phyloP scores from a whole-genome alignment of 2,888 invertebrate genomes.

The Pomacea canaliculata region DNA sequence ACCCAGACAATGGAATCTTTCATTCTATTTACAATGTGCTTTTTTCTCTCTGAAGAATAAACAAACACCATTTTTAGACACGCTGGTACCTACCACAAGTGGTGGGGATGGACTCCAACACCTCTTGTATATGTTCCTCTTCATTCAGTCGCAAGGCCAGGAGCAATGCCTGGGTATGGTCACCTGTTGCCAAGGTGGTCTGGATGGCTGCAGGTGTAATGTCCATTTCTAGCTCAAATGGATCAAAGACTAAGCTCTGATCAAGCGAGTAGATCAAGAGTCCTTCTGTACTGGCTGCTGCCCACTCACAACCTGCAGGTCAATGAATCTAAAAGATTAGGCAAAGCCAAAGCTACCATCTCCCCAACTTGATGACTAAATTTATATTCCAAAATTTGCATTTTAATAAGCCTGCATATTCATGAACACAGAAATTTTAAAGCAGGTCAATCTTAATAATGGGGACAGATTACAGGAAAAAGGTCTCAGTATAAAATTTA shows the following conservation, averaged over 20 bases:
- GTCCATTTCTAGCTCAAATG: conserved; percentile 86
- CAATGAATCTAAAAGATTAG: not conserved
- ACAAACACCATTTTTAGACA: too few species aligned
- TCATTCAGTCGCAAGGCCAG: conserved; percentile 90
- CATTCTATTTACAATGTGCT: too few species aligned
- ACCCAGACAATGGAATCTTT: too few species aligned
- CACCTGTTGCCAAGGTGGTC: conserved; percentile 53
- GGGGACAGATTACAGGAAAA: too few species aligned
- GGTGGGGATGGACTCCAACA: conserved; percentile 85
- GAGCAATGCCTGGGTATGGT: conserved; percentile 78
- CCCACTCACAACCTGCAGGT: conserved; percentile 77
- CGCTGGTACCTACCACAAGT: conserved; percentile 75
- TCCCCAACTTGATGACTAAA: not conserved
- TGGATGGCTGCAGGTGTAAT: conserved; percentile 79
- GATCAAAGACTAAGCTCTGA: conserved; percentile 87
- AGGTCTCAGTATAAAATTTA: too few species aligned
- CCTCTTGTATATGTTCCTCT: conserved; percentile 79
- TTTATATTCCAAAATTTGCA: not conserved
- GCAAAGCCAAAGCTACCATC: not conserved
- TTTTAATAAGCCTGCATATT: not conserved
- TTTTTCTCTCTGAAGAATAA: too few species aligned
- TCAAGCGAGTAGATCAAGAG: conserved; percentile 88
- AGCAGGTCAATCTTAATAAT: too few species aligned
- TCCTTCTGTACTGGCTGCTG: conserved; percentile 95
- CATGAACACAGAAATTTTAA: not conserved